These are phyloP conservation scores for Melipona quadrifasciata DNA, from an alignment of 1,140 invertebrate genomes.

Conservation along the genomic window DNA sequence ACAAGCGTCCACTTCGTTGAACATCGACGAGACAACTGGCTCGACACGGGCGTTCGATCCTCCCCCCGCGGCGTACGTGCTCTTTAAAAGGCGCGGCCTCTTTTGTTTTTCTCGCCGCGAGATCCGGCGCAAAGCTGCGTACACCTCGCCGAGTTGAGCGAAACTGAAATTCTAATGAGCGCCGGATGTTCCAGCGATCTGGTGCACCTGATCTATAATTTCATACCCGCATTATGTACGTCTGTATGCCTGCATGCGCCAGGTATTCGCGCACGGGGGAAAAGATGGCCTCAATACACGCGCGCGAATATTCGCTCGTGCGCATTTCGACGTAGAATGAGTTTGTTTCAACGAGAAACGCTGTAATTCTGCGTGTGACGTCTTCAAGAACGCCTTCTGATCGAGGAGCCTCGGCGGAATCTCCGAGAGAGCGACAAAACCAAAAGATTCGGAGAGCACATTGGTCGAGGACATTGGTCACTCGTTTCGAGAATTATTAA, in stretches of 20 bases:
- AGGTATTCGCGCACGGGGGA: neutral
- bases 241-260: slow-evolving; percentile 38
- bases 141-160: slow-evolving; percentile 30
- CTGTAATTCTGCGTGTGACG: too few relatives aligned
- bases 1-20: slow-evolving; percentile 1
- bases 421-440: too few relatives aligned
- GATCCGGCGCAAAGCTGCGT: slow-evolving; percentile 16
- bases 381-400: too few relatives aligned
- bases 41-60: neutral
- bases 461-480: too few relatives aligned
- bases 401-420: too few relatives aligned
- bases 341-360: neutral
- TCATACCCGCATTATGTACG: slow-evolving; percentile 46
- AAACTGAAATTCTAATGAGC: slow-evolving; percentile 55
- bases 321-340: neutral
- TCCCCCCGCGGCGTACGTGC: neutral
- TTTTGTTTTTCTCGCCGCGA: slow-evolving; percentile 29
- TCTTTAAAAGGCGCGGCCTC: neutral
- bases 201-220: slow-evolving; percentile 60
- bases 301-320: neutral
- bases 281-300: neutral
- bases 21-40: neutral
- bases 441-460: too few relatives aligned
- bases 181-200: slow-evolving; percentile 55
- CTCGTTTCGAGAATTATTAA: too few relatives aligned